Conservation (phyloP, 2,797 vertebrate genomes). For the Peromyscus nudipes region DNA sequence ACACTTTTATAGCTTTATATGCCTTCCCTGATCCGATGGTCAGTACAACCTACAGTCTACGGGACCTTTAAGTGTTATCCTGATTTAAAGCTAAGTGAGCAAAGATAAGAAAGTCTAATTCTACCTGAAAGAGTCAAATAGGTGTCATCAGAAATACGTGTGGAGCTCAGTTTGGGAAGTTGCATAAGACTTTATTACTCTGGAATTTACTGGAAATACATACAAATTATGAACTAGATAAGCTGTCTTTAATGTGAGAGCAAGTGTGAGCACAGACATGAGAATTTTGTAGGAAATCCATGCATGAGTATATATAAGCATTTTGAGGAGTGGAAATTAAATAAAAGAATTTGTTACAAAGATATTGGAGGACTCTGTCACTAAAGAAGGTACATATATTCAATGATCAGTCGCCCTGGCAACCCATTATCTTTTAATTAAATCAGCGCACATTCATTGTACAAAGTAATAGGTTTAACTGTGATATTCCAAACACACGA, state of each 20-base stretch:
- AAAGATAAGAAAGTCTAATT: background rate
- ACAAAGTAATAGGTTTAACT: background rate
- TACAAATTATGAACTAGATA: background rate
- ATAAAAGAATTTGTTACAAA: slow-evolving; percentile 5
- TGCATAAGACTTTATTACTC: background rate
- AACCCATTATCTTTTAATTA: background rate
- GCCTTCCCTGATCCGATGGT: background rate
- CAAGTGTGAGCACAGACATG: background rate
- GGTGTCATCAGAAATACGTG: background rate
- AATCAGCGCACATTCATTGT: background rate
- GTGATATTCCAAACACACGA: background rate
- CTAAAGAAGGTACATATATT: background rate
- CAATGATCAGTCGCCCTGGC: background rate
- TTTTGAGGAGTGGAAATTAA: slow-evolving; percentile 5
- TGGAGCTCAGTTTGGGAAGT: background rate
- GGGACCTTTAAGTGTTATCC: background rate
- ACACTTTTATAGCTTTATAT: background rate
- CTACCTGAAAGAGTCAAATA: background rate
- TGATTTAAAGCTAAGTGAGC: background rate
- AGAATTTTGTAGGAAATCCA: background rate
- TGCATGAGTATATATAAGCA: background rate
- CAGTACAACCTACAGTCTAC: background rate
- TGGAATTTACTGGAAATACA: background rate
- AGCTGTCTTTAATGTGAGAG: background rate
- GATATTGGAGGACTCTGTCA: background rate